Evolutionary conservation across 2,113 vertebrate genomes (phyloP).

Genomic region (Vombatus ursinus): DNA sequence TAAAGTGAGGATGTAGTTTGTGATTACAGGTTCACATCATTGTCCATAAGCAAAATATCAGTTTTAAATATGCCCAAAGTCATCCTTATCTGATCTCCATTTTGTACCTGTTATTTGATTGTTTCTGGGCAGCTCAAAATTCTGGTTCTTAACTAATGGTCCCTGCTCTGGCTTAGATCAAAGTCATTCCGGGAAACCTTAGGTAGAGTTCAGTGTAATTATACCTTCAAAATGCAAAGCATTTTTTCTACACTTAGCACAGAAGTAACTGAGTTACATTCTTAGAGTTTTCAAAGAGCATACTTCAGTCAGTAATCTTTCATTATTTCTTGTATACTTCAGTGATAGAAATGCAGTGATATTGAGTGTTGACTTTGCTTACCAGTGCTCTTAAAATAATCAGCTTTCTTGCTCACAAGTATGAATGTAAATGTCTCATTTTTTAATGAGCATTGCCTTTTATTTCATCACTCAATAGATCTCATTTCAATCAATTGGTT

Average conservation of each 20-base stretch:
- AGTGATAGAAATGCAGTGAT: conserved; percentile 18
- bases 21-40: conserved; percentile 39
- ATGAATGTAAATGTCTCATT: conserved; percentile 11
- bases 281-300: conserved; percentile 37
- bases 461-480: neutral
- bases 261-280: conserved; percentile 18
- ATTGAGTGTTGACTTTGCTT: neutral
- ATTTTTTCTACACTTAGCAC: conserved; percentile 31
- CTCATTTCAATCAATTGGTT: conserved; percentile 32
- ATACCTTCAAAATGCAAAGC: conserved; percentile 37
- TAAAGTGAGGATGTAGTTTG: conserved; percentile 18
- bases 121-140: conserved; percentile 34
- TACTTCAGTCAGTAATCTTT: conserved; percentile 26
- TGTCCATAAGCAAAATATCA: conserved; percentile 34
- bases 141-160: conserved; percentile 24
- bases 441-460: conserved; percentile 48
- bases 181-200: conserved; percentile 34
- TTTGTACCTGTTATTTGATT: conserved; percentile 33
- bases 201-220: conserved; percentile 16
- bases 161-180: conserved; percentile 26
- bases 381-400: neutral
- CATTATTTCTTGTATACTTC: conserved; percentile 29
- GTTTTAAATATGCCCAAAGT: conserved; percentile 10
- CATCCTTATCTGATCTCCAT: neutral
- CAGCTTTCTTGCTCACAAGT: neutral